Evolutionary conservation across 2,888 invertebrate genomes (phyloP), one percentile per base, ranked within the genome.

Genomic region (Schizotus pectinicornis): DNA sequence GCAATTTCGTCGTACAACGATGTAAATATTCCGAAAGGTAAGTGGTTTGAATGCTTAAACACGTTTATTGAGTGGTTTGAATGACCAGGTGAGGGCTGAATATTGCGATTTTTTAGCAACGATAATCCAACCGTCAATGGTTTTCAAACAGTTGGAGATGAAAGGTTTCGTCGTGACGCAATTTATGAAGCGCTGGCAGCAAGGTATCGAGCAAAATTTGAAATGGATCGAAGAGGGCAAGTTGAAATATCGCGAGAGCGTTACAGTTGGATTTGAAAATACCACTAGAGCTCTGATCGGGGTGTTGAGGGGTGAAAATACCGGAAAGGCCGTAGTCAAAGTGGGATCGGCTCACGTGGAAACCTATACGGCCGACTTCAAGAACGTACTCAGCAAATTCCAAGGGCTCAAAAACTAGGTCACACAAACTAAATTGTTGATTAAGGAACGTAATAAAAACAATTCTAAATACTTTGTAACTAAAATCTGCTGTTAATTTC

Each of bases 251-350:
- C 81, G 81, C 61, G 91, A 91, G 74, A 88, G 88, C 48, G 71
- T 86, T 1, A 86, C 86, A 3, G 78, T 87, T 58, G 91, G 90
- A 1, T 90, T 91, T 76, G 88, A 89, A 62, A 89, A 89, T 65
- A 87, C 88, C 84, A 86, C 88, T 1, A 81, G 86, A 46, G 88
- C 90, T 31, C 84, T 90, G 56, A 80, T 84, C 49, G 87, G 85
- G 9, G 82, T 90, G 72, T 76, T 73, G 37, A 63, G 61, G 55
- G 90, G 90, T 30, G 84, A 86, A 70, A 90, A 88, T 75, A 81
- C 81, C 14, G 90, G 90, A 48, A 90, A 90, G 80, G 87, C 88
- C 14, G 76, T 90, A 57, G 85, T 90, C 6, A 84, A 85, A 80
- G 80, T 81, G 3, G 37, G 42, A 11, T 31, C 55, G 7, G 6